Conservation (phyloP, 1,140 invertebrate genomes). For the Phthorimaea operculella region DNA sequence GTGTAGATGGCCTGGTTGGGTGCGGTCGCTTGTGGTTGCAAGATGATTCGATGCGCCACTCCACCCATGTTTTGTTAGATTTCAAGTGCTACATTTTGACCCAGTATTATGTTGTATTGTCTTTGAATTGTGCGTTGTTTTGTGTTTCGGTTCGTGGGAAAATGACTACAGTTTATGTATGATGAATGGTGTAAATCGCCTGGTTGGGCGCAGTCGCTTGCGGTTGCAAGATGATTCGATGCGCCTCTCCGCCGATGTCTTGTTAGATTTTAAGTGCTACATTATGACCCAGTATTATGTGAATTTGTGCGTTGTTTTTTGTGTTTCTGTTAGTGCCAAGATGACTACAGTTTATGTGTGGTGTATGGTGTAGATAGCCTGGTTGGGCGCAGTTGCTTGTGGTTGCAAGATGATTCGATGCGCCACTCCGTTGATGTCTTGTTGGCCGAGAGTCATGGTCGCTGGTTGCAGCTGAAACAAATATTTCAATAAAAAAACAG, state of each 20-base stretch:
- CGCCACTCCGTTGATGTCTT: constrained; percentile 44
- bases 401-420: constrained; percentile 60
- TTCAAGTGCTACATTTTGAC: too few species aligned
- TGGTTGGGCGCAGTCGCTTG: constrained; percentile 28
- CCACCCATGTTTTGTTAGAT: too few species aligned
- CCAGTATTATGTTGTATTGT: too few species aligned
- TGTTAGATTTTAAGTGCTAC: too few species aligned
- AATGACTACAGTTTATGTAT: not conserved
- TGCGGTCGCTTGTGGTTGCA: constrained; percentile 42
- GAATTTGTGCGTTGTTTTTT: too few species aligned
- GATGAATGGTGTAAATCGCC: constrained; percentile 49
- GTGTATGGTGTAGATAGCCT: too few species aligned
- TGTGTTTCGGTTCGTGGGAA: too few species aligned
- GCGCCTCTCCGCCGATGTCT: constrained; percentile 45
- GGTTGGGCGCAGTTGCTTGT: constrained; percentile 26
- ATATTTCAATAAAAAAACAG: too few species aligned
- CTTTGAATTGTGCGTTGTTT: too few species aligned
- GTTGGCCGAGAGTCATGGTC: constrained; percentile 39
- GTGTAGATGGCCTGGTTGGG: constrained; percentile 38
- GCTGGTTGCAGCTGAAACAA: constrained; percentile 43
- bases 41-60: constrained; percentile 55
- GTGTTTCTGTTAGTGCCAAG: too few species aligned
- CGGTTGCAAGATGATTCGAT: constrained; percentile 58
- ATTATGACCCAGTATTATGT: too few species aligned
- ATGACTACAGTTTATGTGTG: too few species aligned